These are phyloP conservation scores for Augiades crinisus DNA, from an alignment of 2,888 invertebrate species.

Conservation along the genomic window DNA sequence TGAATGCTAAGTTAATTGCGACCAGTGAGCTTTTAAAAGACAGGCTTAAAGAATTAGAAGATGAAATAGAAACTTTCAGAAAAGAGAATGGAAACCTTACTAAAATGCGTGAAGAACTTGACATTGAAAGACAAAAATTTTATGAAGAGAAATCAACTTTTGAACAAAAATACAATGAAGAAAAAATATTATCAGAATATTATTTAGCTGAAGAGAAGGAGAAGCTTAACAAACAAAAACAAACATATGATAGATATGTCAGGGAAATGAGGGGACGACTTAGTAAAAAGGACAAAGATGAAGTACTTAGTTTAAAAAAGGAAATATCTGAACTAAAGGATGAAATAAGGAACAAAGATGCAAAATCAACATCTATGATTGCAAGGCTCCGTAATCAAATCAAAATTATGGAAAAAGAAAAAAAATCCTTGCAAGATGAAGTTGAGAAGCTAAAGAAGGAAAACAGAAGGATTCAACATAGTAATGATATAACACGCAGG, in stretches of 20 bases:
- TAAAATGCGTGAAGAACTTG: slow-evolving; percentile 82
- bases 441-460: slow-evolving; percentile 85
- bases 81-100: slow-evolving; percentile 72
- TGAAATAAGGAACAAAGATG: slow-evolving; percentile 87
- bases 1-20: slow-evolving; percentile 72
- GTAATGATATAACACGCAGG: slow-evolving; percentile 78
- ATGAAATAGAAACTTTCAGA: slow-evolving; percentile 80
- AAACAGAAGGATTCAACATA: slow-evolving; percentile 83
- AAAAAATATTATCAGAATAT: slow-evolving; percentile 83
- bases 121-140: slow-evolving; percentile 82
- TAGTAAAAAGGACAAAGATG: slow-evolving; percentile 86
- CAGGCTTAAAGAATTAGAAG: slow-evolving; percentile 84
- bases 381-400: slow-evolving; percentile 88
- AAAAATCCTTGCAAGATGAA: slow-evolving; percentile 83
- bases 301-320: slow-evolving; percentile 83
- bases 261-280: slow-evolving; percentile 85
- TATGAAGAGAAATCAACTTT: slow-evolving; percentile 82
- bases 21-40: slow-evolving; percentile 82
- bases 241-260: slow-evolving; percentile 84
- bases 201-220: slow-evolving; percentile 86
- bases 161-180: slow-evolving; percentile 83
- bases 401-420: slow-evolving; percentile 87
- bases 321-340: slow-evolving; percentile 84
- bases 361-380: slow-evolving; percentile 85
- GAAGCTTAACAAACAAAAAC: slow-evolving; percentile 84